Conservation (phyloP, 1,140 invertebrate species). For the Caenorhabditis briggsae region DNA sequence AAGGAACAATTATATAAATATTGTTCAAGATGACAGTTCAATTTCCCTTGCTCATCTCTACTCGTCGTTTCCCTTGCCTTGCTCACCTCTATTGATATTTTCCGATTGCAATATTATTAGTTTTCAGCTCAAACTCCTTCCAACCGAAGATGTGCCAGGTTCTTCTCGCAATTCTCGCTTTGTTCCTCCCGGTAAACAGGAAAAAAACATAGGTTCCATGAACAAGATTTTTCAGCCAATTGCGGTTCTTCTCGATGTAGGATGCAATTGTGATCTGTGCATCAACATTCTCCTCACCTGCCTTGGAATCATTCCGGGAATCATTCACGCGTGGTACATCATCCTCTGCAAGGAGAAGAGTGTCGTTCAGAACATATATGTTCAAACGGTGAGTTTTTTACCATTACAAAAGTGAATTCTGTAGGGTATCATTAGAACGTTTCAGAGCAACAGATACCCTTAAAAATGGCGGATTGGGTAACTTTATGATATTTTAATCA, state of each 20-base stretch:
- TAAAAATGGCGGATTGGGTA: not conserved
- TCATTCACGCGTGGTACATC: conserved; percentile 57
- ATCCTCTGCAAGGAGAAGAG: conserved; percentile 57
- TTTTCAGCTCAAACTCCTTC: not conserved
- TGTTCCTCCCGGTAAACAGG: conserved; percentile 16
- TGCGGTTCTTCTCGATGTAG: conserved; percentile 54
- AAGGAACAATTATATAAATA: no score
- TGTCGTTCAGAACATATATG: conserved; percentile 34
- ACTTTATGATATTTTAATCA: not conserved
- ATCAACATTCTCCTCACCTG: conserved; percentile 57
- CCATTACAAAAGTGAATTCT: not conserved
- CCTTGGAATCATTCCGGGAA: conserved; percentile 52
- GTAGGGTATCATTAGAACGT: not conserved
- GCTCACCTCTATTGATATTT: not conserved
- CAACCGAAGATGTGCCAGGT: conserved; percentile 47
- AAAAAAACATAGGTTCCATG: not conserved
- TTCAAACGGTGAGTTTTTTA: conserved; percentile 23
- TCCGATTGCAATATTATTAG: not conserved
- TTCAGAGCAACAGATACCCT: conserved; percentile 24
- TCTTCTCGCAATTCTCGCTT: conserved; percentile 48
- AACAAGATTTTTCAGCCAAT: conserved; percentile 45
- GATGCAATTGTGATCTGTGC: conserved; percentile 48
- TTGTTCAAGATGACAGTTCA: no score
- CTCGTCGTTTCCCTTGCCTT: not conserved
- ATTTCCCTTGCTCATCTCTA: no score